Conservation (phyloP, 2,797 vertebrate genomes). For the Potorous gilbertii region DNA sequence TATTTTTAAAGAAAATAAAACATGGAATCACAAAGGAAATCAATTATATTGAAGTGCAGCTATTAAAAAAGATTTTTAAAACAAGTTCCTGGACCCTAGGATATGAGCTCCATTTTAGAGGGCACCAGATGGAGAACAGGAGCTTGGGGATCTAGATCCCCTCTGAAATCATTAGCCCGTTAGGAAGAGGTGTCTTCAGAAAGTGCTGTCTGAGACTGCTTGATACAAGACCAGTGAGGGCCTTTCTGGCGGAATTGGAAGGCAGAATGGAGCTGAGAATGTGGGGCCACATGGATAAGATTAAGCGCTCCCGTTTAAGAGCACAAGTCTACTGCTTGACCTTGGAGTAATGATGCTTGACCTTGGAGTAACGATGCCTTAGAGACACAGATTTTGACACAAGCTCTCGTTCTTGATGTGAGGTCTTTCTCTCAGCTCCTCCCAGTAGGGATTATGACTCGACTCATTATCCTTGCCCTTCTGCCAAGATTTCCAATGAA, state of each 20-base stretch:
- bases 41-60: neutral
- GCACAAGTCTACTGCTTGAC: neutral
- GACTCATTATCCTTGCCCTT: neutral
- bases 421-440: neutral
- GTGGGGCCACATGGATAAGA: neutral
- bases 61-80: neutral
- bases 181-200: neutral
- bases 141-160: neutral
- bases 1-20: neutral
- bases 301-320: neutral
- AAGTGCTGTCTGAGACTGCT: neutral
- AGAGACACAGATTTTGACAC: constrained; percentile 58
- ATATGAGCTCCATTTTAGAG: neutral
- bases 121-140: neutral
- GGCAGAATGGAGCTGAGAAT: neutral
- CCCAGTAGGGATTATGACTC: neutral
- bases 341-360: constrained; percentile 49
- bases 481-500: constrained; percentile 4
- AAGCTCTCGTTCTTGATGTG: constrained; percentile 31
- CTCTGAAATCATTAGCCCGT: neutral
- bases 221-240: neutral
- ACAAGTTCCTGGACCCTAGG: neutral
- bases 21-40: too few relatives aligned
- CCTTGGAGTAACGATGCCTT: too few relatives aligned
- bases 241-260: neutral